These are phyloP conservation scores for Osmerus mordax DNA, from an alignment of 2,113 vertebrate species.

Conservation along the genomic window DNA sequence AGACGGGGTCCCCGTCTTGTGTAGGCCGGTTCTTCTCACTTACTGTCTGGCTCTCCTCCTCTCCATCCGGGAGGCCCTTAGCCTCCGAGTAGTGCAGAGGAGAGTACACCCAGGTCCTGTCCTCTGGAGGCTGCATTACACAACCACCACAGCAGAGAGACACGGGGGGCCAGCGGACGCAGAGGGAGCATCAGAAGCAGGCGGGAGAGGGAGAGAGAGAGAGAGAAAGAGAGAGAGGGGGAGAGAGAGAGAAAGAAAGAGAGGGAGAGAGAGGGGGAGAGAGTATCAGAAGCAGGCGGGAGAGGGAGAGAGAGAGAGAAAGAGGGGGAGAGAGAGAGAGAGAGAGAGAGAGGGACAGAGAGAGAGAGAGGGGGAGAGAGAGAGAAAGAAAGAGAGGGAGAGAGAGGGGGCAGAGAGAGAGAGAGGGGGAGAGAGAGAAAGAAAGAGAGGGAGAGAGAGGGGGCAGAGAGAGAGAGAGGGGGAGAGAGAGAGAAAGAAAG, in stretches of 20 bases:
- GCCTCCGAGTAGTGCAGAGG: conserved; percentile 96
- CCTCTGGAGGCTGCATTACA: conserved; percentile 89
- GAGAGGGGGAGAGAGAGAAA: conserved; percentile 18
- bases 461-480: conserved; percentile 55
- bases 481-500: conserved; percentile 55
- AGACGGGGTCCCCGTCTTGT: conserved; percentile 16
- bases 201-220: conserved; percentile 62
- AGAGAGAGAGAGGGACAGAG: conserved; percentile 51
- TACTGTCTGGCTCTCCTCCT: conserved; percentile 96
- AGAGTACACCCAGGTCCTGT: conserved; percentile 99
- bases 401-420: no score
- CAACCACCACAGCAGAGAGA: conserved; percentile 76
- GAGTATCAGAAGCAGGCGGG: conserved; percentile 37
- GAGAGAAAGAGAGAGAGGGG: no score
- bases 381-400: neutral
- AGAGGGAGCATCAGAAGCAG: conserved; percentile 74
- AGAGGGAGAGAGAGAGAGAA: conserved; percentile 59
- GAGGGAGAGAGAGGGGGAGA: conserved; percentile 62
- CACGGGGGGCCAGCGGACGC: conserved; percentile 67
- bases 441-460: conserved; percentile 63
- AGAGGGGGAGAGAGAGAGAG: conserved; percentile 60
- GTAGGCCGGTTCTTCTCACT: conserved; percentile 74
- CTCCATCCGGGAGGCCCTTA: conserved; percentile 85
- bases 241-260: conserved; percentile 42
- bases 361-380: neutral